Conservation (phyloP, 2,113 vertebrate species). For the Puffinus mauretanicus region DNA sequence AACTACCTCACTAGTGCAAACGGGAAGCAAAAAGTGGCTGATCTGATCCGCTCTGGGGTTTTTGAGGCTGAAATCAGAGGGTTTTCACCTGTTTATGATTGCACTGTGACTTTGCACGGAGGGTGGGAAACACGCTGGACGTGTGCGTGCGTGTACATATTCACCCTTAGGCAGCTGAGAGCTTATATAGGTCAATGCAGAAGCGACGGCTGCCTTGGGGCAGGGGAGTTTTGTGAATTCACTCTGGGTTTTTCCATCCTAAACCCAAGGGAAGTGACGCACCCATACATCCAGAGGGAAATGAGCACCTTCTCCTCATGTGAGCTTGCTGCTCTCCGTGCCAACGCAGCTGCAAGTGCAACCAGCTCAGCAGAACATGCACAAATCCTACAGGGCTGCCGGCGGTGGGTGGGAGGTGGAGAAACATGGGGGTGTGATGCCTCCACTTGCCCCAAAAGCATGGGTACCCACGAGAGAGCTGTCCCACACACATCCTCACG, state of each 20-base stretch:
- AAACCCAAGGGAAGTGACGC: not conserved
- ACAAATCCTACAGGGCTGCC: not conserved
- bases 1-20: not conserved
- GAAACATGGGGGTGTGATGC: fast-evolving
- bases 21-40: fast-evolving
- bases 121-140: not conserved
- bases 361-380: not conserved
- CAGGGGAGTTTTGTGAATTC: not conserved
- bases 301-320: not conserved
- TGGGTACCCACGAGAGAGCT: fast-evolving
- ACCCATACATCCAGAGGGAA: not conserved
- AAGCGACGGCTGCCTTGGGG: fast-evolving
- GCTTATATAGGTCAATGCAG: fast-evolving
- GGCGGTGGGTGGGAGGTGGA: fast-evolving
- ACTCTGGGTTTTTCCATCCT: not conserved
- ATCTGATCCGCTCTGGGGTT: not conserved
- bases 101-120: fast-evolving
- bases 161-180: not conserved
- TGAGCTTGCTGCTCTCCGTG: not conserved
- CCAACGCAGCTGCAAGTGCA: not conserved
- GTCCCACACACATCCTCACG: not conserved
- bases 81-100: not conserved
- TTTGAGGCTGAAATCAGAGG: not conserved
- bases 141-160: fast-evolving
- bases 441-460: not conserved